phyloP scores from a whole-genome alignment of 2,113 vertebrate genomes.

The Recurvirostra avosetta region DNA sequence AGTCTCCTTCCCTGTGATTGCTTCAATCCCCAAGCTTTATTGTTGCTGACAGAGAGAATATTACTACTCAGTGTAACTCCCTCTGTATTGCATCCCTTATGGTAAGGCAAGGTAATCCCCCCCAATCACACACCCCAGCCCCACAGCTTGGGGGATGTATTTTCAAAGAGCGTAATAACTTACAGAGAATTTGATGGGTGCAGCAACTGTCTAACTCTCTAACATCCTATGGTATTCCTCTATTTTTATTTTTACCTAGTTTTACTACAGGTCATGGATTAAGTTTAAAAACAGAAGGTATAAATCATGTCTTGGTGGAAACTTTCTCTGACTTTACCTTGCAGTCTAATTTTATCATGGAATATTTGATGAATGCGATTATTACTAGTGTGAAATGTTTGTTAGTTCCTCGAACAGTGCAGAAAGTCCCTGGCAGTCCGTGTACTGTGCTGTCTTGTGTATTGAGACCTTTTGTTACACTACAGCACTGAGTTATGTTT shows the following conservation, averaged over 20 bases:
- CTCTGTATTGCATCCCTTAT: background rate
- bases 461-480: background rate
- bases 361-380: background rate
- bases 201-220: background rate
- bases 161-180: background rate
- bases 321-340: background rate
- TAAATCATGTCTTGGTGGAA: background rate
- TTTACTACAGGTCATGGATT: background rate
- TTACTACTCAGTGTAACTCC: background rate
- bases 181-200: background rate
- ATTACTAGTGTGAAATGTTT: background rate
- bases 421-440: background rate
- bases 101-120: background rate
- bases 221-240: background rate
- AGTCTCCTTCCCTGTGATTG: background rate
- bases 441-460: background rate
- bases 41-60: background rate
- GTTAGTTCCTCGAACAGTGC: background rate
- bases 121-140: background rate
- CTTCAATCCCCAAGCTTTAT: background rate
- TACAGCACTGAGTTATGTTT: background rate
- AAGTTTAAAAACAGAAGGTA: background rate
- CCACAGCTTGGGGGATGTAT: background rate
- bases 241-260: background rate
- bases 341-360: background rate